phyloP scores from a whole-genome alignment of 2,888 invertebrate species.

The Nephrotoma guestfalica region DNA sequence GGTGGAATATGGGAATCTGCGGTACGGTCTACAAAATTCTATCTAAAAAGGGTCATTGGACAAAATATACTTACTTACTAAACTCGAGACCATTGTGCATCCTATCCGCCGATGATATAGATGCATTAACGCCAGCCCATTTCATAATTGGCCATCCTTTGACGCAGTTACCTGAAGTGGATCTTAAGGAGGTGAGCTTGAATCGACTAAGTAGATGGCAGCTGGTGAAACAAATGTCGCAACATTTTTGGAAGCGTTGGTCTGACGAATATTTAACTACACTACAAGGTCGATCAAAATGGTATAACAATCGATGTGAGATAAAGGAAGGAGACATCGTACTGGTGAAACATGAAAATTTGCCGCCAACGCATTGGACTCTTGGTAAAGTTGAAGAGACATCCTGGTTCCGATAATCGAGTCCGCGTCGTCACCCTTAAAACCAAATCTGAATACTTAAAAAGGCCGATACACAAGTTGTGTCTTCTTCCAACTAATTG shows the following conservation, averaged over 20 bases:
- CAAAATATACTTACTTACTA: neutral
- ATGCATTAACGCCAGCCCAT: neutral
- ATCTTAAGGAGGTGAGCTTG: conserved; percentile 9
- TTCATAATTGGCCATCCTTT: neutral
- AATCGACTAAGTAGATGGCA: conserved; percentile 16
- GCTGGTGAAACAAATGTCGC: conserved; percentile 15
- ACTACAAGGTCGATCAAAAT: conserved; percentile 18
- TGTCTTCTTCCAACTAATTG: too few relatives aligned
- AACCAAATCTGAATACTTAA: neutral
- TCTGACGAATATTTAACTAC: conserved; percentile 15
- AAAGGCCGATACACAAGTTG: too few relatives aligned
- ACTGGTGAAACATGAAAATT: conserved; percentile 16
- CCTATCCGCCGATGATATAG: neutral
- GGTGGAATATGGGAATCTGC: neutral
- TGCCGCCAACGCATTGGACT: conserved; percentile 16
- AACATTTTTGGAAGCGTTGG: conserved; percentile 18
- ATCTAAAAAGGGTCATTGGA: too few relatives aligned
- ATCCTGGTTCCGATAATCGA: conserved; percentile 15
- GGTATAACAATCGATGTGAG: conserved; percentile 11
- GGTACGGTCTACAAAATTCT: neutral
- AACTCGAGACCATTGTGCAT: neutral
- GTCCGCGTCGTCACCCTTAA: conserved; percentile 12
- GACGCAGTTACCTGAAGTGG: conserved; percentile 14
- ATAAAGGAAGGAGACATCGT: conserved; percentile 16
- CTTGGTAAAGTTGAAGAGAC: conserved; percentile 14